Base-by-base conservation (phyloP, 2,113 vertebrate genomes). In the Bubalus kerabau region DNA sequence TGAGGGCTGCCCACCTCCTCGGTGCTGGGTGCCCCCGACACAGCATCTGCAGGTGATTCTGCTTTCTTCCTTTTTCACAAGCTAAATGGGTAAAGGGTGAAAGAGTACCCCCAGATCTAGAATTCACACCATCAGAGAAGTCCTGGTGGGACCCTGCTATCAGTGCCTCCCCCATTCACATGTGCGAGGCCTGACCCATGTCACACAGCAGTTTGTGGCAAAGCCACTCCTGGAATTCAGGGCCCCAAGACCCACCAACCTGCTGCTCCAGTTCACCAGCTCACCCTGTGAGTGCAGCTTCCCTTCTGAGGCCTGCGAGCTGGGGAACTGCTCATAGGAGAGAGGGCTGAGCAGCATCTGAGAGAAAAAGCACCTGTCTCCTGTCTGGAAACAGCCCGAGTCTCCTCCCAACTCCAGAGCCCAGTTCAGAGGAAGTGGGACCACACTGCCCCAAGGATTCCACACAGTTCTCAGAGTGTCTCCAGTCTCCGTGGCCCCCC, bases 51-150 rank as follows among this genome's bases (percentile, higher is more conserved):
- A 3, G 2, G 26, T 5, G 5, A 50, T 13, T 15, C 50, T 17
- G n/a, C 78, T 76, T 67, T 78, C 84, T 86, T 40, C 76, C 88
- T 36, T 94, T 19, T 52, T 43, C 76, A 90, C 16, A 82, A 71
- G 56, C 28, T 21, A 57, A 82, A 43, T 3, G 12, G 5, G 40
- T 30, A 56, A 95, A 32, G 2, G 17, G 46, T 7, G 15, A 95
- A 94, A n/a, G 10, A 13, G 9, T 40, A 78, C 19, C 14, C 24
- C 8, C 30, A 84, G 26, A 74, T 16, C 40, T 28, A 57, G 85
- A 84, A 46, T 6, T 28, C 30, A 50, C 26, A 32, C 60, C 28
- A 36, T 81, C n/a, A 26, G 1, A 7, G 36, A 85, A 85, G 14
- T 71, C 84, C 82, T 23, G 6, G 14, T 76, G 24, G 14, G 23